Base-by-base conservation (phyloP, 2,797 vertebrate genomes). In the Myotis findleyi region DNA sequence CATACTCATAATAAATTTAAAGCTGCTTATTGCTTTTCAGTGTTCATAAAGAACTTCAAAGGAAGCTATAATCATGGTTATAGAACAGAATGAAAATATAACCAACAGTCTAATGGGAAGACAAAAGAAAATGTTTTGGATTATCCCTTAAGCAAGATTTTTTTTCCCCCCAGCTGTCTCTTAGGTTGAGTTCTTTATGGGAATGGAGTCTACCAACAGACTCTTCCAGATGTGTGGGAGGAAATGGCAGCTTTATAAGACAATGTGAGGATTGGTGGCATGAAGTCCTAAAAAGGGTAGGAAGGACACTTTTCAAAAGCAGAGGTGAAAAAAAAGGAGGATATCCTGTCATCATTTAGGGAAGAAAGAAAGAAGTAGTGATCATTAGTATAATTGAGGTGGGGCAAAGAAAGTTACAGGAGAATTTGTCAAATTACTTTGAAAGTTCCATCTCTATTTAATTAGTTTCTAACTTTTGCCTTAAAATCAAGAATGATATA, bases 401-500 rank as follows among this genome's bases (percentile, higher is more conserved):
- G 8, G 69, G 4, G 25, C 49, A 84, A 96, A 95, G 47, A 93
- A 94, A 96, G 11, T 73, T 96, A 38, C 79, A 85, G 49, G 13
- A 88, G 69, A 95, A 93, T 89, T 91, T 94, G 41, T 87, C 92
- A 95, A 38, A 80, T 91, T 92, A 89, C 36, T 89, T 75, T 92
- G 66, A 94, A 96, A 94, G 83, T 96, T 92, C 87, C 38, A 75
- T 94, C 77, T 86, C 66, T 94, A 44, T 93, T 96, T 94, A 91
- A 89, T 76, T 79, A 88, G 87, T 89, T 96, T 96, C 91, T 95
- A 95, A 95, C 80, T 93, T 93, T 93, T 95, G 95, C 87, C 92
- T 96, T 66, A 93, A 96, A 97, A 92, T n/a, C 5, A 38, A 92
- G 89, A 85, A 95, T 90, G 81, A 94, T 93, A 76, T 83, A 95